A percentile compares a stretch with the other conserved stretches of the same genome.
phyloP scores from a whole-genome alignment of 2,888 invertebrate species.

The Polyommatus iphigenia region DNA sequence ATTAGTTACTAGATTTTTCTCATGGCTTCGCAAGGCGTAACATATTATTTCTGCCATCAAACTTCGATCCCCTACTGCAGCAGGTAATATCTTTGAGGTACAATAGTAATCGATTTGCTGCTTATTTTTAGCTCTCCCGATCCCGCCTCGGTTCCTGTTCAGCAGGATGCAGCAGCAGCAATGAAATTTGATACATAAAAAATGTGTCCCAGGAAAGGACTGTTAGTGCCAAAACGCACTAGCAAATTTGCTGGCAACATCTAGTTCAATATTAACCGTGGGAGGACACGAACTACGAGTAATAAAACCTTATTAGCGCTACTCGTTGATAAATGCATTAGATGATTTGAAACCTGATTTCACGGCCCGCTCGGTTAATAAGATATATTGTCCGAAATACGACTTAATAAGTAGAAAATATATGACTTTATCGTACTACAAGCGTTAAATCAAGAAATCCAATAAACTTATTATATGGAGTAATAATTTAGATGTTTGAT shows the following conservation, averaged over 20 bases:
- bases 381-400: slow-evolving; percentile 25
- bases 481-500: slow-evolving; percentile 8
- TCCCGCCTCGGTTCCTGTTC: neutral
- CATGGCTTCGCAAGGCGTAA: neutral
- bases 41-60: too few species aligned
- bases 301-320: neutral
- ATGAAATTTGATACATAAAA: too few species aligned
- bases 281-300: neutral
- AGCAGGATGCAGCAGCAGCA: too few species aligned
- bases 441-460: slow-evolving; percentile 11
- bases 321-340: slow-evolving; percentile 9
- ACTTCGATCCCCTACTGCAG: too few species aligned
- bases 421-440: slow-evolving; percentile 12
- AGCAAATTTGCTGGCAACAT: neutral
- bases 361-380: neutral
- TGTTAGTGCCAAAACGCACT: neutral
- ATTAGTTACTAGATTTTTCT: neutral
- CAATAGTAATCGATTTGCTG: neutral
- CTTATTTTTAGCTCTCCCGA: neutral
- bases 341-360: slow-evolving; percentile 21
- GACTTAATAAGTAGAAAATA: slow-evolving; percentile 22
- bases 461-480: slow-evolving; percentile 11
- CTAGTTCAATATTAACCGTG: neutral
- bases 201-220: neutral
- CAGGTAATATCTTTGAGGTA: too few species aligned